phyloP scores from a whole-genome alignment of 2,888 invertebrate species.

The Clostera curtula region DNA sequence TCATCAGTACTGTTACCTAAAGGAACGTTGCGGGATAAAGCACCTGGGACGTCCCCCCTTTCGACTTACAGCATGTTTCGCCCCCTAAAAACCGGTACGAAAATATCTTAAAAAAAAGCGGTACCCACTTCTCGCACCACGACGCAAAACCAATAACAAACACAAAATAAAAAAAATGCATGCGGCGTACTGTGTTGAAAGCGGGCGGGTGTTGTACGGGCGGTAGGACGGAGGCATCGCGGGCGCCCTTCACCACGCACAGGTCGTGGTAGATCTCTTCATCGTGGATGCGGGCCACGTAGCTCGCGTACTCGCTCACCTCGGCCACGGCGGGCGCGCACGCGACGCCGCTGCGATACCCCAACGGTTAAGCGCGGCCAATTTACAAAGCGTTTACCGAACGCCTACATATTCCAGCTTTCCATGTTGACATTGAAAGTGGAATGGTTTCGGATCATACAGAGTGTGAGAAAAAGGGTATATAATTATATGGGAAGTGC shows the following conservation, averaged over 20 bases:
- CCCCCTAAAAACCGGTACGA: no score
- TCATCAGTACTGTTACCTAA: no score
- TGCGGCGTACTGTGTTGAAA: conserved; percentile 68
- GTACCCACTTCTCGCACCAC: conserved; percentile 19
- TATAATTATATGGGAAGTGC: no score
- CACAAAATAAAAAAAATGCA: conserved; percentile 28
- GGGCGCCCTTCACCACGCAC: conserved; percentile 81
- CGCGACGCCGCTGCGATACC: conserved; percentile 52
- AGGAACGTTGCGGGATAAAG: no score
- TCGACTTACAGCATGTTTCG: no score
- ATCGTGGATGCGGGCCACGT: conserved; percentile 83
- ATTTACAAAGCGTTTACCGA: no score
- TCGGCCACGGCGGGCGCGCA: conserved; percentile 39
- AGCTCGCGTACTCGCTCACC: conserved; percentile 79
- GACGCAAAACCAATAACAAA: conserved; percentile 5
- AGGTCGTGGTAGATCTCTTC: conserved; percentile 97
- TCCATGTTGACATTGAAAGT: no score
- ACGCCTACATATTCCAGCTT: no score
- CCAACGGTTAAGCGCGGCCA: no score
- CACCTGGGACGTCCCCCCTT: no score
- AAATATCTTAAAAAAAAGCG: conserved; percentile 1
- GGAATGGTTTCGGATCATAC: no score
- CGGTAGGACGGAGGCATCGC: conserved; percentile 71
- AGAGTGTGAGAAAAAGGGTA: no score
- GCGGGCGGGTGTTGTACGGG: conserved; percentile 55